Conservation (phyloP, 2,797 vertebrate genomes). For the Chanos chanos region DNA sequence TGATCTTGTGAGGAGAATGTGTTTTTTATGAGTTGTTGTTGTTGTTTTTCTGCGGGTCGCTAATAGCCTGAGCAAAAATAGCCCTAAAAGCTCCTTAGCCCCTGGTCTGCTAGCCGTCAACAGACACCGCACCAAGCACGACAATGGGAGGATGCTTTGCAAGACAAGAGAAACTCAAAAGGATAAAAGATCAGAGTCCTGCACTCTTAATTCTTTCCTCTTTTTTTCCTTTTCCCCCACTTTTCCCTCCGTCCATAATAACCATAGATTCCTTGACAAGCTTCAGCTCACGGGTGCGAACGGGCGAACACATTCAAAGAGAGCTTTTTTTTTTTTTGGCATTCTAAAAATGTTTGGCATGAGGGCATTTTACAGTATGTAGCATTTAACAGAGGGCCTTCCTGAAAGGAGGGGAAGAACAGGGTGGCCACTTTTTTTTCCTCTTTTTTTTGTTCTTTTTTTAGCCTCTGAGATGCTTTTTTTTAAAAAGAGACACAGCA, state of each 20-base stretch:
- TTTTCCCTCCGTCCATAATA: too few species aligned
- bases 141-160: constrained; percentile 61
- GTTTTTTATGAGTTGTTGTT: constrained; percentile 58
- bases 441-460: too few species aligned
- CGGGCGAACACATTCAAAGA: too few species aligned
- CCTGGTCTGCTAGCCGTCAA: constrained; percentile 55
- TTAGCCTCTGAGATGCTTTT: constrained; percentile 41
- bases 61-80: constrained; percentile 56
- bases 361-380: neutral
- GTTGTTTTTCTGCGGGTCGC: constrained; percentile 49
- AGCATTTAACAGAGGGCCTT: too few species aligned
- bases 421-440: constrained; percentile 34
- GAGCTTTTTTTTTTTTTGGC: too few species aligned
- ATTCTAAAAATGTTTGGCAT: neutral
- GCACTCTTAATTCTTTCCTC: constrained; percentile 7
- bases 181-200: constrained; percentile 40
- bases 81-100: constrained; percentile 56
- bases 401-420: constrained; percentile 23
- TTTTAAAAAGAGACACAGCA: constrained; percentile 50
- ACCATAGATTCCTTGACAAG: too few species aligned
- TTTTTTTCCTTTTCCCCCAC: neutral
- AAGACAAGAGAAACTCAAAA: constrained; percentile 52
- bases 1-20: constrained; percentile 16
- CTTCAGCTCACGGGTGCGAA: too few species aligned
- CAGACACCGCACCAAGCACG: constrained; percentile 41